These are phyloP conservation scores for Botia almorhae DNA, from an alignment of 2,797 vertebrate genomes.

Conservation along the genomic window DNA sequence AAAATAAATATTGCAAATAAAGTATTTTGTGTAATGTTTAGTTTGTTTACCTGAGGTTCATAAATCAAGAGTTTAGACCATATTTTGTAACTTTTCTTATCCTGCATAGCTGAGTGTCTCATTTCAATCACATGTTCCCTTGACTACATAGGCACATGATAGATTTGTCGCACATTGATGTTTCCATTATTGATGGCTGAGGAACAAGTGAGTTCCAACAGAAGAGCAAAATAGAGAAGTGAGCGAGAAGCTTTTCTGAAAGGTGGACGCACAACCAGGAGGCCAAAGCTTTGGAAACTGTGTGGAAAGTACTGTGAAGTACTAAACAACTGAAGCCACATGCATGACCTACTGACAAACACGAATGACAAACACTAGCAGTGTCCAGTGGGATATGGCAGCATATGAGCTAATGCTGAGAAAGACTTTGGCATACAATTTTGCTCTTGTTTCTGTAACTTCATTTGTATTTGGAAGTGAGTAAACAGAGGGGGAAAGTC, in stretches of 20 bases:
- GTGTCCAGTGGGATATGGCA: slow-evolving; percentile 19
- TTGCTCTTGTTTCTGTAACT: slow-evolving; percentile 38
- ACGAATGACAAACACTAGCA: slow-evolving; percentile 4
- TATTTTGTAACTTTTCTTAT: not conserved
- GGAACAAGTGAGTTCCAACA: slow-evolving; percentile 52
- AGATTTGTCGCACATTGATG: slow-evolving; percentile 98
- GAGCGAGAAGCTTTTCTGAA: slow-evolving; percentile 23
- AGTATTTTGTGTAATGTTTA: not conserved
- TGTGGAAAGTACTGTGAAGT: slow-evolving; percentile 14
- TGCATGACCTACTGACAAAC: slow-evolving; percentile 13
- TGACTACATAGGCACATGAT: slow-evolving; percentile 94
- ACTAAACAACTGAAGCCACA: not conserved
- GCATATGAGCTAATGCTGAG: slow-evolving; percentile 9
- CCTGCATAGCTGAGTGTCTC: not conserved
- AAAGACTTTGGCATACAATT: slow-evolving; percentile 59
- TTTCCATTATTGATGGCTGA: slow-evolving; percentile 95
- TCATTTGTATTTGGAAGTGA: slow-evolving; percentile 5
- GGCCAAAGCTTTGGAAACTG: not conserved
- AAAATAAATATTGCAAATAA: too few species aligned
- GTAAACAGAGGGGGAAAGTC: not conserved
- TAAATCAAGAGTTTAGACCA: not conserved
- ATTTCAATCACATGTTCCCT: slow-evolving; percentile 46
- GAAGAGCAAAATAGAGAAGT: slow-evolving; percentile 10
- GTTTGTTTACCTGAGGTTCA: not conserved
- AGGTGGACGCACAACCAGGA: not conserved